A percentile compares a stretch with the other conserved stretches of the same genome.
Conservation (phyloP, 2,888 invertebrate genomes). For the Drepanosiphum platanoidis region DNA sequence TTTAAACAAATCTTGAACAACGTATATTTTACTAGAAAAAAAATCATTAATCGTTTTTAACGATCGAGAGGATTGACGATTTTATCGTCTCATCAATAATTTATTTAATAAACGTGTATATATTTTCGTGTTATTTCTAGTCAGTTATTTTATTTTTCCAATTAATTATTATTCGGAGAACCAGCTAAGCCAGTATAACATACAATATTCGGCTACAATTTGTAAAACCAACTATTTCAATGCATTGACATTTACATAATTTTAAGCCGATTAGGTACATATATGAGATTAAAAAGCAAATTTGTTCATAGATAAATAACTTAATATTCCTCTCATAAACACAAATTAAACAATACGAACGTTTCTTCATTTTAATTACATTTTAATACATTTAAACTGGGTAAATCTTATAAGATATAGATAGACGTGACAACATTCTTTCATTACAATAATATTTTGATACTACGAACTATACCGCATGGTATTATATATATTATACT, state of each 20-base stretch:
- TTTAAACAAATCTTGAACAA: not conserved
- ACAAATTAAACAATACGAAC: too few relatives aligned
- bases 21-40: not conserved
- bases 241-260: not conserved
- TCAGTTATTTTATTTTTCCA: not conserved
- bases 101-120: not conserved
- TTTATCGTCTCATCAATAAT: not conserved
- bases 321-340: too few relatives aligned
- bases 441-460: too few relatives aligned
- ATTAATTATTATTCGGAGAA: too few relatives aligned
- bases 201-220: not conserved
- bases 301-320: not conserved
- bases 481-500: too few relatives aligned
- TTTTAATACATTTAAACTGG: too few relatives aligned
- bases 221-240: not conserved
- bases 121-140: not conserved
- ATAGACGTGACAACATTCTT: too few relatives aligned
- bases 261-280: not conserved
- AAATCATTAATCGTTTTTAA: not conserved
- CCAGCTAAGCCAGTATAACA: not conserved
- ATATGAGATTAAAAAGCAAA: not conserved
- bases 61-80: not conserved
- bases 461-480: too few relatives aligned
- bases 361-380: too few relatives aligned
- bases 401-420: too few relatives aligned